Percentiles rank a stretch among this genome's conserved stretches.
Evolutionary conservation across 2,888 invertebrate genomes (phyloP).

Genomic region (Drosophila neutralis): DNA sequence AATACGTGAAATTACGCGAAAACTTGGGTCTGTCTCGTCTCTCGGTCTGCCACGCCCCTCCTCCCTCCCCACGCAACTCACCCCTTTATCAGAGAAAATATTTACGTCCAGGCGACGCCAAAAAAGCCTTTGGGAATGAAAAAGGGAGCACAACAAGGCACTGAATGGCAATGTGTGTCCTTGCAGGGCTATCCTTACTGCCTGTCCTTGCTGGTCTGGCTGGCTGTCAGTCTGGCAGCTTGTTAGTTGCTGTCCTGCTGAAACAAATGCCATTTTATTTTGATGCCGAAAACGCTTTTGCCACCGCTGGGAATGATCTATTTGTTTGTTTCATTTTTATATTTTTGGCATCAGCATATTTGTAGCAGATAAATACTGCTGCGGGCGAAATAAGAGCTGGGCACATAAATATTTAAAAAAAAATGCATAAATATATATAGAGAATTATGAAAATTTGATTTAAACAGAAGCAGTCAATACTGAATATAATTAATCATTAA

Average conservation of each 20-base stretch:
- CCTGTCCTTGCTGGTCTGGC: slow-evolving; percentile 4
- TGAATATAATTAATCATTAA: too few species aligned
- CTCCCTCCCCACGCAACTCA: neutral
- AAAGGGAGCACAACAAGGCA: slow-evolving; percentile 25
- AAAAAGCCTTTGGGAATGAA: slow-evolving; percentile 44
- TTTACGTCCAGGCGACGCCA: slow-evolving; percentile 56
- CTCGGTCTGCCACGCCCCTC: slow-evolving; percentile 3
- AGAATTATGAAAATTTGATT: neutral
- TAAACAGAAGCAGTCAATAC: neutral
- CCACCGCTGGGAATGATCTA: slow-evolving; percentile 43
- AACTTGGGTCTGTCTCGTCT: slow-evolving; percentile 51
- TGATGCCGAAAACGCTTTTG: slow-evolving; percentile 60
- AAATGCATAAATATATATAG: neutral
- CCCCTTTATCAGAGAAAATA: slow-evolving; percentile 22
- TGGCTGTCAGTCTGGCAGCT: slow-evolving; percentile 39
- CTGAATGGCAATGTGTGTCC: slow-evolving; percentile 47
- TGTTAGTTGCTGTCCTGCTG: slow-evolving; percentile 50
- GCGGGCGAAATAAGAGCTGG: neutral
- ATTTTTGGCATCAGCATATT: slow-evolving; percentile 11
- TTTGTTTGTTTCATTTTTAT: slow-evolving; percentile 29
- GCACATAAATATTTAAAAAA: neutral
- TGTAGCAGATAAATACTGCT: slow-evolving; percentile 8
- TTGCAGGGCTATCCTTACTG: neutral
- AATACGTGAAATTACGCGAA: slow-evolving; percentile 78
- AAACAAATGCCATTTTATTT: slow-evolving; percentile 71